A percentile compares a stretch with the other conserved stretches of the same genome.
Evolutionary conservation across 2,888 invertebrate species (phyloP).

Genomic region (Hydrotaea diabolus): DNA sequence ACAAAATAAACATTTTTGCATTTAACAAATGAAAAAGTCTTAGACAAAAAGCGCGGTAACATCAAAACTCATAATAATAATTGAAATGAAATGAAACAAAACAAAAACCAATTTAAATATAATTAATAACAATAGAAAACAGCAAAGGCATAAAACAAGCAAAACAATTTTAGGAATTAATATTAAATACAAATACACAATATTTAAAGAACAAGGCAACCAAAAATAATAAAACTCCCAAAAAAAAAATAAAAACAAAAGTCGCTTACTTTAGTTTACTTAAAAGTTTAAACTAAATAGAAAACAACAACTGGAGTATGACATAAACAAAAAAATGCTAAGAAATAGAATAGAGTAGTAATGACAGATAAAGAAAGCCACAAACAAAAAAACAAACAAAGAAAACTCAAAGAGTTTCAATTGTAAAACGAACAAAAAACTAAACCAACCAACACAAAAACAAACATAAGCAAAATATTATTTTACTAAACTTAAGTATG

Average conservation of each 20-base stretch:
- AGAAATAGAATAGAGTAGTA: slow-evolving; percentile 33
- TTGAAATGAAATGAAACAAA: slow-evolving; percentile 47
- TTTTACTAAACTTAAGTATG: slow-evolving; percentile 40
- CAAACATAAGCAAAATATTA: slow-evolving; percentile 56
- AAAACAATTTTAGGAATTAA: slow-evolving; percentile 41
- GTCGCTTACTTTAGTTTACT: slow-evolving; percentile 30
- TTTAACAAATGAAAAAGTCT: slow-evolving; percentile 33
- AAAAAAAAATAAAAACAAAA: slow-evolving; percentile 43
- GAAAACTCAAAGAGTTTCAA: slow-evolving; percentile 74
- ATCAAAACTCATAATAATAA: slow-evolving; percentile 60
- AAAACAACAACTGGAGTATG: background rate
- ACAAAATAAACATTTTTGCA: slow-evolving; percentile 6
- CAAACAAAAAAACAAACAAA: slow-evolving; percentile 32
- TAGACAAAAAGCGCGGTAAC: slow-evolving; percentile 64
- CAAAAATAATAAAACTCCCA: slow-evolving; percentile 7
- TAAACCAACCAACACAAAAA: background rate
- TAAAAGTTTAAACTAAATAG: slow-evolving; percentile 1
- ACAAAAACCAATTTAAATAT: slow-evolving; percentile 35
- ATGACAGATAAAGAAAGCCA: background rate
- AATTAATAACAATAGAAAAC: slow-evolving; percentile 51
- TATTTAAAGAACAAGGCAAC: background rate
- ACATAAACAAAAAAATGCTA: slow-evolving; percentile 15
- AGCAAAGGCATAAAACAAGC: slow-evolving; percentile 51
- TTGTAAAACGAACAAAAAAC: slow-evolving; percentile 73
- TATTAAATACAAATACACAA: slow-evolving; percentile 47